These are phyloP conservation scores for Sparidentex hasta DNA, from an alignment of 2,797 vertebrate species.

Conservation along the genomic window DNA sequence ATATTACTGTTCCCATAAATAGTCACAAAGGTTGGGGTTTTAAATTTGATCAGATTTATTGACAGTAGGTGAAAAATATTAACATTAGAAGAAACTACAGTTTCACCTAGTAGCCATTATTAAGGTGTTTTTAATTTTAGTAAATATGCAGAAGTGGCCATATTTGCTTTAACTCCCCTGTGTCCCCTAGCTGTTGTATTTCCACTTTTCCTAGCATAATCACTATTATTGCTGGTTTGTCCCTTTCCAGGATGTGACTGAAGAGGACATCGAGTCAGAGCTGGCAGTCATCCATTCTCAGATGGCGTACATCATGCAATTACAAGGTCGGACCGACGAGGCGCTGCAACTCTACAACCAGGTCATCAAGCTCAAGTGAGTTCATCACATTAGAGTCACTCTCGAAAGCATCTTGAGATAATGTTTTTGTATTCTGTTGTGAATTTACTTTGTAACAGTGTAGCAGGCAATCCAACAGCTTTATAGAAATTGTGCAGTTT, in stretches of 20 bases:
- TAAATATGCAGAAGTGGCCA: not conserved
- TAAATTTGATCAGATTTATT: not conserved
- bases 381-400: not conserved
- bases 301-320: slow-evolving; percentile 96
- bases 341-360: slow-evolving; percentile 99
- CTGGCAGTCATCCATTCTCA: slow-evolving; percentile 98
- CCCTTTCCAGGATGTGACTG: slow-evolving; percentile 84
- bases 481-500: too few species aligned
- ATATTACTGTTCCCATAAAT: too few species aligned
- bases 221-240: not conserved
- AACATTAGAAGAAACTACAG: not conserved
- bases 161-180: not conserved
- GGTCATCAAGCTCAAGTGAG: slow-evolving; percentile 98
- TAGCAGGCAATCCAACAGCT: not conserved
- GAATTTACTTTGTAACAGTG: not conserved
- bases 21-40: not conserved
- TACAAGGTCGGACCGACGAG: slow-evolving; percentile 93
- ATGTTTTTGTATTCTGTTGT: not conserved
- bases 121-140: not conserved
- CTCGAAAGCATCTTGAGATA: not conserved
- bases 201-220: not conserved
- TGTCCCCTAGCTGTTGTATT: too few species aligned
- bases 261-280: slow-evolving; percentile 95
- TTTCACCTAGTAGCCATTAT: not conserved
- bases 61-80: not conserved